Evolutionary conservation across 2,888 invertebrate genomes (phyloP), one percentile per base, ranked within the genome.

Genomic region (Sarcophaga variegata): DNA sequence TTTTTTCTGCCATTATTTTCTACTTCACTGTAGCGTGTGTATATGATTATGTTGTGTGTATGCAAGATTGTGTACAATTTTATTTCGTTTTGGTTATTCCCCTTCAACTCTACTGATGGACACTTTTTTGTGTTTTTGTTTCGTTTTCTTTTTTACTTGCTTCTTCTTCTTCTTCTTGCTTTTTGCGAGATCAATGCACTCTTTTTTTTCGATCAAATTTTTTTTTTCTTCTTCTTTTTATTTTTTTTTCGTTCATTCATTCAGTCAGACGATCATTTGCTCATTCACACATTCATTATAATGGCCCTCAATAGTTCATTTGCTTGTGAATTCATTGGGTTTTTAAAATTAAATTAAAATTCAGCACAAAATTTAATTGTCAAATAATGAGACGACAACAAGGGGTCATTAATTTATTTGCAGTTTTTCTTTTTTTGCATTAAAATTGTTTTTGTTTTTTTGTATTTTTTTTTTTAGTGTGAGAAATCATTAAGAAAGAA

Each of bases 111-210:
- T 49, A 59, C 11, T 49, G 14, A 22, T 14, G 54, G 54, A 77
- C 72, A 1, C 20, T 20, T 75, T 62, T 59, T 22, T 66, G 22
- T 69, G 22, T 66, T 76, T 45, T 77, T 81, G 62, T 76, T 25
- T 71, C 20, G n/a, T 27, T 74, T 22, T 54, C 5, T 17, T 54
- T 54, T 14, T 49, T 54, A 54, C 74, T 59, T 67, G 4, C 11
- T 54, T 54, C 54, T 54, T 70, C 25, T 22, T 54, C 54, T 14
- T 54, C 54, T 54, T 71, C 66, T 14, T 20, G 22, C 22, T 62
- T 67, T 49, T 71, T 64, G 14, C 25, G 66, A 86, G 85, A 86
- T 86, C 85, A 86, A 76, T 80, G 85, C 78, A 86, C 85, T 86
- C 75, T 80, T 80, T 76, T 49, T 37, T 37, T 37, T 37, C 8